Evolutionary conservation across 2,113 vertebrate species (phyloP).

Genomic region (Scolopax mira): DNA sequence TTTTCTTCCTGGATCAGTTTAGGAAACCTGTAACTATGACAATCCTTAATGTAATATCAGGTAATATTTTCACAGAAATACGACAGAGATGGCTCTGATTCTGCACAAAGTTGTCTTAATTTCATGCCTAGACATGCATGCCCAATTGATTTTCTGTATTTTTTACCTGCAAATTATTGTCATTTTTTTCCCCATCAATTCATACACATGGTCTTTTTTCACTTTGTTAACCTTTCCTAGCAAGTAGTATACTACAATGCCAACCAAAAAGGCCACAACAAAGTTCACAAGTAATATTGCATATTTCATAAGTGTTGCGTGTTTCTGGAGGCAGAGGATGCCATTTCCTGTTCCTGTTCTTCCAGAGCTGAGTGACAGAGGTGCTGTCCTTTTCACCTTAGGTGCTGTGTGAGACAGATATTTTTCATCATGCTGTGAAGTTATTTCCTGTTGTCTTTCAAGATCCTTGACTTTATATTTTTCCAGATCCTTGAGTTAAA

Average conservation of each 20-base stretch:
- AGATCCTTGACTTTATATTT: not conserved
- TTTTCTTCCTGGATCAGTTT: not conserved
- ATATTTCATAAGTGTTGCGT: not conserved
- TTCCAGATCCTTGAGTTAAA: not conserved
- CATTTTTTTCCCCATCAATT: not conserved
- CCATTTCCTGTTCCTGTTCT: not conserved
- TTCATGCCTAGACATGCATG: not conserved
- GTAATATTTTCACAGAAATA: not conserved
- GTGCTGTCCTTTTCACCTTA: not conserved
- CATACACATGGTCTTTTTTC: not conserved
- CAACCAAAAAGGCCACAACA: not conserved
- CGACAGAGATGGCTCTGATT: not conserved
- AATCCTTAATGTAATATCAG: not conserved
- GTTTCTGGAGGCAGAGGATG: not conserved
- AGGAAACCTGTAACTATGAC: not conserved
- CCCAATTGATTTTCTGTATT: not conserved
- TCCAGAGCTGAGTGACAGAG: not conserved
- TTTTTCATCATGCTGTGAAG: conserved; percentile 1
- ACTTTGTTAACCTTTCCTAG: not conserved
- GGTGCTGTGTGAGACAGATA: not conserved
- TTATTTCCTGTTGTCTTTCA: not conserved
- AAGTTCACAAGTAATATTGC: not conserved
- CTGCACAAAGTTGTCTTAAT: not conserved
- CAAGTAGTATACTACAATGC: not conserved
- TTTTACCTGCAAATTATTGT: not conserved